These are phyloP conservation scores for Diachasma alloeum DNA, from an alignment of 1,140 invertebrate genomes.

Conservation along the genomic window DNA sequence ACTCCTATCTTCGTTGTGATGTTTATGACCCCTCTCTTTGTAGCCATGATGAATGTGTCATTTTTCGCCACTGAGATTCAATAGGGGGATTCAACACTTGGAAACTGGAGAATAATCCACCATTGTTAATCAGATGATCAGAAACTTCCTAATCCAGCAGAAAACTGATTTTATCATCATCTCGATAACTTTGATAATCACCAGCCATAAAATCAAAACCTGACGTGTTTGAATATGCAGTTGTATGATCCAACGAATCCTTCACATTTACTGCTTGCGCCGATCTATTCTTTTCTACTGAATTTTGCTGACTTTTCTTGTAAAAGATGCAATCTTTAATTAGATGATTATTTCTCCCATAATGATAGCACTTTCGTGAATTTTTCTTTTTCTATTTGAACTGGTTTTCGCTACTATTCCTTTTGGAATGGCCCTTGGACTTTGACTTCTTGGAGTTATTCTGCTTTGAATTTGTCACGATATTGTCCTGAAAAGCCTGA, in stretches of 20 bases:
- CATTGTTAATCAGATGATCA: conserved; percentile 44
- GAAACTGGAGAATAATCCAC: conserved; percentile 37
- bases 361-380: conserved; percentile 40
- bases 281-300: background rate
- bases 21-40: conserved; percentile 38
- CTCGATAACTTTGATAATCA: background rate
- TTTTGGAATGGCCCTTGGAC: background rate
- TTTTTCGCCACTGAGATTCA: conserved; percentile 41
- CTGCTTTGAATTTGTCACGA: background rate
- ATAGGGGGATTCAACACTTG: conserved; percentile 4
- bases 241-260: background rate
- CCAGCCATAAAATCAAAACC: conserved; percentile 18
- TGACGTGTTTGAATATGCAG: background rate
- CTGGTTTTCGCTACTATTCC: background rate
- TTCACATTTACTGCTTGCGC: background rate
- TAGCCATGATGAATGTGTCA: conserved; percentile 38
- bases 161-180: conserved; percentile 23
- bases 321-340: conserved; percentile 42
- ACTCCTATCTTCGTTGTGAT: conserved; percentile 33
- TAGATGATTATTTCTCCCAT: conserved; percentile 39
- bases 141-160: conserved; percentile 26
- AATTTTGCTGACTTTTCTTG: conserved; percentile 34
- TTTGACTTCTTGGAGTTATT: background rate
- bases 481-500: background rate
- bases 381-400: too few relatives aligned